Evolutionary conservation across 2,888 invertebrate species (phyloP), one percentile per base, ranked within the genome.

Genomic region (Sinodicranocentrus sp.): DNA sequence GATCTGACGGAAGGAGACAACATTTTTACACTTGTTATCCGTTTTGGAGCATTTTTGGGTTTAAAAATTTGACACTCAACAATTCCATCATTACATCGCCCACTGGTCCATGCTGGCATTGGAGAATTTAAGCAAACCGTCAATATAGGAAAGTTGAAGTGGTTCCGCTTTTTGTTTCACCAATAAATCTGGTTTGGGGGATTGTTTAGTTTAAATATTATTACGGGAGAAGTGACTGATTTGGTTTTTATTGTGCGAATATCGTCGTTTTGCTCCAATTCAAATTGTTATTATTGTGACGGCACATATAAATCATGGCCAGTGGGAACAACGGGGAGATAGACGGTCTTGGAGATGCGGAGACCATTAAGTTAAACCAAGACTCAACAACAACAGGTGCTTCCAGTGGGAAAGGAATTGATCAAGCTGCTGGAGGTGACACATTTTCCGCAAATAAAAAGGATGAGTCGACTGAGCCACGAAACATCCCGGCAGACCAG

Each of bases 401-500:
- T 77, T 77, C 83, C 84, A 73, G 84, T 67, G 78, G 82, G 39
- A 83, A 83, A 57, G 82, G 76, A 57, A 77, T 75, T 77, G 79
- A 84, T 77, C 70, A 83, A 71, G 79, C 80, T 77, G 80, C 78
- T 71, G 61, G 85, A 77, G 63, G 86, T 33, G 82, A 85, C 48
- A 61, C 65, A 70, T 84, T 76, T 70, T 71, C 77, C 68, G 59
- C 79, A 21, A 79, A 78, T 52, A 83, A 82, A 61, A 77, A 77
- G 63, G 86, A 86, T 77, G 87, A 86, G 79, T 87, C 87, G 59
- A 86, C 86, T 73, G 88, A 88, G 77, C 87, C 88, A 65, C 44
- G 85, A 33, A 87, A 87, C 78, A 88, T 87, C 54, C 88, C 88
- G 25, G 85, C 87, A 28, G 87, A 86, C 59, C 84, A 87, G 65